Conservation (phyloP, 2,888 invertebrate species). For the Patella ulyssiponensis region DNA sequence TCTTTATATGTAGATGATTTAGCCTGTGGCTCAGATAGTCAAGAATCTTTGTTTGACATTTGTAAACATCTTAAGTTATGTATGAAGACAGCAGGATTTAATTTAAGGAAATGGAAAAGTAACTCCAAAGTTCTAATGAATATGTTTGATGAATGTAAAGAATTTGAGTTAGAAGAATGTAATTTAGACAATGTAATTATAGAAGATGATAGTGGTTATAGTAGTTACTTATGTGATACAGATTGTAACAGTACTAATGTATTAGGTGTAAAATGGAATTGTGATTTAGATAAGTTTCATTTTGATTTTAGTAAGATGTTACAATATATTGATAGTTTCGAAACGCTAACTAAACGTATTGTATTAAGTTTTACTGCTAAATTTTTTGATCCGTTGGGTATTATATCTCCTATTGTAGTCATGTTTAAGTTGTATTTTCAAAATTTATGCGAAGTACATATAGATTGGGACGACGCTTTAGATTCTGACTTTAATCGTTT, state of each 20-base stretch:
- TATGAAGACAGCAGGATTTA: not conserved
- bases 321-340: not conserved
- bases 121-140: not conserved
- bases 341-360: not conserved
- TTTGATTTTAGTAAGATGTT: slow-evolving; percentile 6
- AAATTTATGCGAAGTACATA: not conserved
- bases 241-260: not conserved
- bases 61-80: not conserved
- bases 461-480: not conserved
- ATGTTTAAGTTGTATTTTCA: not conserved
- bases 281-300: not conserved
- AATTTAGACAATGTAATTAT: not conserved
- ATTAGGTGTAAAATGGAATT: not conserved
- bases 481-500: not conserved
- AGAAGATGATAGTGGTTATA: not conserved
- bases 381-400: not conserved
- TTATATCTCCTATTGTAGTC: not conserved
- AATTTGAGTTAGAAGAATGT: not conserved
- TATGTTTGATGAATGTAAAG: slow-evolving; percentile 1
- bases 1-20: slow-evolving; percentile 3
- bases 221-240: not conserved
- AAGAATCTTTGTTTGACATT: not conserved
- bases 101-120: not conserved
- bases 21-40: not conserved
- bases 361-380: not conserved